A percentile compares a stretch with the other conserved stretches of the same genome.
Conservation (phyloP, 2,888 invertebrate species). For the Microplitis deprimator region DNA sequence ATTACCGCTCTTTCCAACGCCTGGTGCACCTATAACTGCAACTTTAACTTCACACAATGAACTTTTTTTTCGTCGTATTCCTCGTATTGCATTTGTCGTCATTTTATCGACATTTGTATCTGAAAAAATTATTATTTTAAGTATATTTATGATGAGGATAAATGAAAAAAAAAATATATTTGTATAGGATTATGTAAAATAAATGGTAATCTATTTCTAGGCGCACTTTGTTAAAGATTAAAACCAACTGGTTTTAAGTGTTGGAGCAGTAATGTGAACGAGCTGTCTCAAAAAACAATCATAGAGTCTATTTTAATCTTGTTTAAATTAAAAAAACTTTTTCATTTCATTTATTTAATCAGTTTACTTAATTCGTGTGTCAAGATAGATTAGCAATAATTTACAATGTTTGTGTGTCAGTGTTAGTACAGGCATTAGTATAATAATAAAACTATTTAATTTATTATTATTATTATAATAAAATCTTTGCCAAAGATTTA, state of each 20-base stretch:
- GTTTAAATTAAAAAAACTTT: constrained; percentile 1
- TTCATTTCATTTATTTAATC: constrained; percentile 1
- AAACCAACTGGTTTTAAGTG: constrained; percentile 28
- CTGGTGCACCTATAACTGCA: constrained; percentile 89
- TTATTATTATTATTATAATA: neutral
- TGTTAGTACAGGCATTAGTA: too few relatives aligned
- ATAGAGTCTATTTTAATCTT: constrained; percentile 18
- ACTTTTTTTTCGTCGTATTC: constrained; percentile 90
- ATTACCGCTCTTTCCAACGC: constrained; percentile 94
- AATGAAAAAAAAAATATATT: constrained; percentile 29
- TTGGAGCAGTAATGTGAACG: constrained; percentile 5
- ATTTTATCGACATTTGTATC: constrained; percentile 65
- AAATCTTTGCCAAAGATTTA: neutral
- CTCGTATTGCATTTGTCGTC: constrained; percentile 79
- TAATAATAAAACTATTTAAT: neutral
- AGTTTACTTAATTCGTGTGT: neutral
- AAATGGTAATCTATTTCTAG: constrained; percentile 50
- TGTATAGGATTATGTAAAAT: constrained; percentile 46
- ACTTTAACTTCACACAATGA: constrained; percentile 92
- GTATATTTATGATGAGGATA: constrained; percentile 14
- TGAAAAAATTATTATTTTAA: constrained; percentile 37
- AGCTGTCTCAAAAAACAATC: constrained; percentile 31
- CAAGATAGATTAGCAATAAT: neutral
- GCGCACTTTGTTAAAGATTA: constrained; percentile 25
- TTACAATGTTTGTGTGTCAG: neutral